Evolutionary conservation across 2,797 vertebrate genomes (phyloP).

Genomic region (Aeoliscus strigatus): DNA sequence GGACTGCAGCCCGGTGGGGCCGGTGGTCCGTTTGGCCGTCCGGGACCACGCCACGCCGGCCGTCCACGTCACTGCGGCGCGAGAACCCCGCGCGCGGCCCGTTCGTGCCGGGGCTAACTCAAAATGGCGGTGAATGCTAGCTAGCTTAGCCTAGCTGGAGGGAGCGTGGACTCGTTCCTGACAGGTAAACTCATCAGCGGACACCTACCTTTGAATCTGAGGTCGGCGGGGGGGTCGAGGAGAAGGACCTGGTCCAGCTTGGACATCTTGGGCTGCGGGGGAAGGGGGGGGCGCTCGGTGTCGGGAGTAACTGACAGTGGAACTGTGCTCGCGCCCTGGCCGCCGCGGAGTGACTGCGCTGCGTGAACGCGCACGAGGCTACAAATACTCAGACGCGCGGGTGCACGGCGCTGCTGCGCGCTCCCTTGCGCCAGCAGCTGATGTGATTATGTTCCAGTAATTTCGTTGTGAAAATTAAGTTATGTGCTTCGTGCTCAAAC

Average conservation of each 20-base stretch:
- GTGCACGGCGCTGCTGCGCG: conserved; percentile 55
- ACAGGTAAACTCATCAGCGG: conserved; percentile 5
- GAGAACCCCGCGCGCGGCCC: conserved; percentile 60
- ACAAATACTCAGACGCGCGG: conserved; percentile 52
- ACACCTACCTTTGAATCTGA: conserved; percentile 91
- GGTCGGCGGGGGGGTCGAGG: conserved; percentile 89
- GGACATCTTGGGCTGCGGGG: conserved; percentile 77
- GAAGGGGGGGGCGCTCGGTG: conserved; percentile 55
- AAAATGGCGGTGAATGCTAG: conserved; percentile 72
- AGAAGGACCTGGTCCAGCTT: conserved; percentile 88
- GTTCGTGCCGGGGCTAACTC: conserved; percentile 58
- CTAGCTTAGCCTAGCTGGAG: conserved; percentile 46
- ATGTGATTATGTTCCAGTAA: conserved; percentile 44
- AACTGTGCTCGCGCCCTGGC: conserved; percentile 49
- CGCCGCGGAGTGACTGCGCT: conserved; percentile 63
- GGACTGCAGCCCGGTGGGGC: not conserved
- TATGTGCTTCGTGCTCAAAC: not conserved
- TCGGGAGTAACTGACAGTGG: conserved; percentile 62
- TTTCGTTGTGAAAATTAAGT: not conserved
- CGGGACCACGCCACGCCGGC: conserved; percentile 33
- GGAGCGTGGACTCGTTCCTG: conserved; percentile 43
- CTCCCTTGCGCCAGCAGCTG: conserved; percentile 40
- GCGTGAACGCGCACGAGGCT: conserved; percentile 51
- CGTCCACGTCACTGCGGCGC: conserved; percentile 57
- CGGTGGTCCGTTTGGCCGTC: conserved; percentile 8